Percentiles rank a stretch among this genome's conserved stretches.
Evolutionary conservation across 2,888 invertebrate genomes (phyloP).

Genomic region (Leptopilina syphax): DNA sequence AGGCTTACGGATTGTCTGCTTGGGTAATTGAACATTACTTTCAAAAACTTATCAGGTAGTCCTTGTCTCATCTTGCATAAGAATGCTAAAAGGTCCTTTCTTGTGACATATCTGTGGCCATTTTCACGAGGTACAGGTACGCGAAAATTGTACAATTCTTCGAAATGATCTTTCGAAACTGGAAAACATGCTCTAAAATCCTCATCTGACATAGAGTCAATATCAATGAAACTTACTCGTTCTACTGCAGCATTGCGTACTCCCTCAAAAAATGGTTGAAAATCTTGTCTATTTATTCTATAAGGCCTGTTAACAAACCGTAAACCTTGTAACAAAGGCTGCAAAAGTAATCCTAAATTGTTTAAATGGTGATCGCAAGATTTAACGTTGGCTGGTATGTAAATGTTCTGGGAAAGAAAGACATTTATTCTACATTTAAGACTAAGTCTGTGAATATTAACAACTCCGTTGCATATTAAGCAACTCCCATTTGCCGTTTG

Average conservation of each 20-base stretch:
- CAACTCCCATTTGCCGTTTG: neutral
- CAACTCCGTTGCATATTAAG: neutral
- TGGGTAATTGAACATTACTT: slow-evolving; percentile 32
- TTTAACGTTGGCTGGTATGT: neutral
- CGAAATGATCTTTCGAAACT: slow-evolving; percentile 20
- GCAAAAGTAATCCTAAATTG: slow-evolving; percentile 42
- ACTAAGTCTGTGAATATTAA: neutral
- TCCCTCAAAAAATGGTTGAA: too few relatives aligned
- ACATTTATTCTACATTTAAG: neutral
- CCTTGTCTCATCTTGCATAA: slow-evolving; percentile 32
- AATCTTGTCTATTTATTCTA: slow-evolving; percentile 40
- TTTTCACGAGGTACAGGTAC: slow-evolving; percentile 4
- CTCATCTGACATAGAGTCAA: neutral
- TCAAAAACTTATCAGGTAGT: slow-evolving; percentile 10
- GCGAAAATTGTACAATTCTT: slow-evolving; percentile 14
- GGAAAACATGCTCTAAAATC: slow-evolving; percentile 5
- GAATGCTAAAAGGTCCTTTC: slow-evolving; percentile 19
- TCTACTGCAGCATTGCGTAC: neutral
- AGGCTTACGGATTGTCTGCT: slow-evolving; percentile 38
- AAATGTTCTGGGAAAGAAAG: neutral
- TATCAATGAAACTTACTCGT: neutral
- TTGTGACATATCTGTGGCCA: neutral
- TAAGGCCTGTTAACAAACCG: slow-evolving; percentile 47
- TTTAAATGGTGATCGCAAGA: neutral
- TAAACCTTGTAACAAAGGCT: slow-evolving; percentile 42